Base-by-base conservation (phyloP, 35 echinoderm and acorn worm species). In the Stichopus chloronotus region DNA sequence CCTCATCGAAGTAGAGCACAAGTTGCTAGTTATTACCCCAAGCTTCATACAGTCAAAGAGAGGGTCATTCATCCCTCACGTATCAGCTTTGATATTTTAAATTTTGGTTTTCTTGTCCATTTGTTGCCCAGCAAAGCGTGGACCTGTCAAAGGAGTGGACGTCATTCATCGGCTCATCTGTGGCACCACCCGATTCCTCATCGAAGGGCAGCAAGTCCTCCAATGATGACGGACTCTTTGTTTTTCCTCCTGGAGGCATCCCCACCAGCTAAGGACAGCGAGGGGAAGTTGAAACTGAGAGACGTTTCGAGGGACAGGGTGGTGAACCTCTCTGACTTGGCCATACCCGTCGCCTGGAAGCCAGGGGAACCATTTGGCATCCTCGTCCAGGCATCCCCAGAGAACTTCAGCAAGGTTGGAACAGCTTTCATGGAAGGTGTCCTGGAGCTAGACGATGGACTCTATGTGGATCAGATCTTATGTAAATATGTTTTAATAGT, bases 351-450 rank as follows among this genome's bases (percentile, higher is more conserved):
- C 20, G 97, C 97, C 2, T 98, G 97, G 97, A 98, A 96, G 71
- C 93, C 97, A 3, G 97, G 97, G 3, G 92, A 98, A 83, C 97
- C 97, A 52, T 98, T 98, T 58, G 97, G 97, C 25, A 96, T 98
- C 19, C 86, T 98, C 71, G 97, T 98, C 5, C 84, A 96, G 83
- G 93, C 97, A 5, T 87, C 74, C 10, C 84, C 88, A 20, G 95
- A 96, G 86, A 93, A 98, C 68, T 98, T 96, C 86, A 86, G 93
- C 59, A 90, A 91, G 72, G 93, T 96, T 11, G 97, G 95, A 52
- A 87, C 95, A 4, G 97, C 97, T 43, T 98, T 95, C 87, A 71
- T 98, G 87, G 97, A 98, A 19, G 97, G 97, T 6, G 93, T 95
- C 16, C 65, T 98, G 86, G 95, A 96, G 81, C 87, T 98, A 13